A percentile compares a stretch with the other conserved stretches of the same genome.
phyloP scores from a whole-genome alignment of 2,888 invertebrate genomes.

The Napeogenes inachia region DNA sequence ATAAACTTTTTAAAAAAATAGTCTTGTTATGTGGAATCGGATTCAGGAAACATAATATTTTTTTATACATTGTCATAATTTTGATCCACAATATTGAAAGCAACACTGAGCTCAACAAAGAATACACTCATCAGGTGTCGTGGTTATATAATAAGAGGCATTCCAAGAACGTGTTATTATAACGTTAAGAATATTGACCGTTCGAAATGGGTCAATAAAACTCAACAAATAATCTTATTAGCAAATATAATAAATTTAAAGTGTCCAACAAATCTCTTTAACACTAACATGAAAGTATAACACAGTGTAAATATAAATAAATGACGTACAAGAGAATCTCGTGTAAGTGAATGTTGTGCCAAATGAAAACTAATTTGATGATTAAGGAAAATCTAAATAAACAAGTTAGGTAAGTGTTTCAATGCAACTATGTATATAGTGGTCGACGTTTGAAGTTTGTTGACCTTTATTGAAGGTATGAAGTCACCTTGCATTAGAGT shows the following conservation, averaged over 20 bases:
- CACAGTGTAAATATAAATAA: not conserved
- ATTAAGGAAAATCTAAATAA: constrained; percentile 21
- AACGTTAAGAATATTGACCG: not conserved
- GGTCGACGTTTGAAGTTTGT: constrained; percentile 13
- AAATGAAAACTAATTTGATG: constrained; percentile 19
- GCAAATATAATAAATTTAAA: not conserved
- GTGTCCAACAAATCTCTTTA: not conserved
- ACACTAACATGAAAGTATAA: not conserved
- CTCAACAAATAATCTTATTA: not conserved
- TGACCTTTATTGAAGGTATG: constrained; percentile 19
- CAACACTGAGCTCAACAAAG: too few species aligned
- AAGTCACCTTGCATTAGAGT: constrained; percentile 21
- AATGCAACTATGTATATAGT: constrained; percentile 18
- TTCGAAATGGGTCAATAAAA: not conserved
- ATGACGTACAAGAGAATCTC: not conserved
- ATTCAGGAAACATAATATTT: too few species aligned
- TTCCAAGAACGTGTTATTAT: too few species aligned
- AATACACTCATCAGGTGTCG: too few species aligned
- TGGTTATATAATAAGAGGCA: too few species aligned
- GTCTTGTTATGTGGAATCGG: too few species aligned
- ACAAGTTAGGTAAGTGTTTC: constrained; percentile 9
- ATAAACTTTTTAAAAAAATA: too few species aligned
- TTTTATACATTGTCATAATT: too few species aligned
- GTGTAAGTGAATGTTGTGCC: constrained; percentile 9
- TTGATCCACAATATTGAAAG: too few species aligned